Evolutionary conservation across 2,797 vertebrate genomes (phyloP).

Genomic region (Morus bassanus): DNA sequence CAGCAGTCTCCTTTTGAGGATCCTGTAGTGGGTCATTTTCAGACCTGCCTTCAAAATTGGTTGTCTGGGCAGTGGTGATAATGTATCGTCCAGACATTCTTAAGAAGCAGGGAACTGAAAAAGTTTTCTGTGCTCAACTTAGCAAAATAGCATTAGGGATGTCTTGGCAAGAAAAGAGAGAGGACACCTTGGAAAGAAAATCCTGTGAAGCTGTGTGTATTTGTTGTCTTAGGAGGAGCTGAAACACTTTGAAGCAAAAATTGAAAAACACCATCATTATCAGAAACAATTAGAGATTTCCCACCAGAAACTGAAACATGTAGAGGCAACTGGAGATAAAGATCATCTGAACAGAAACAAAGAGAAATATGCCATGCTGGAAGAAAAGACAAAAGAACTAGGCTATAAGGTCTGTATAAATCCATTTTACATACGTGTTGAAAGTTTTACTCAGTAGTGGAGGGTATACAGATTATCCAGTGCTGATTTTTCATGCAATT

Average conservation of each 20-base stretch:
- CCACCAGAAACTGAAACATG: constrained; percentile 91
- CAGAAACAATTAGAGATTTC: constrained; percentile 95
- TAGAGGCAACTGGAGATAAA: constrained; percentile 86
- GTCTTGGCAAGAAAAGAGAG: not conserved
- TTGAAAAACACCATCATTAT: constrained; percentile 96
- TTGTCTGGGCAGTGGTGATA: not conserved
- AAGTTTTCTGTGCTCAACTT: not conserved
- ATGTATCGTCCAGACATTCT: not conserved
- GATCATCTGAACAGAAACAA: constrained; percentile 88
- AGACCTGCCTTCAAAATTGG: not conserved
- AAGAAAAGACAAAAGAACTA: constrained; percentile 92
- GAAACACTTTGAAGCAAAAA: constrained; percentile 93
- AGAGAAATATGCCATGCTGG: constrained; percentile 86
- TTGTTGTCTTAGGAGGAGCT: constrained; percentile 86
- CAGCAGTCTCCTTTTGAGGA: not conserved
- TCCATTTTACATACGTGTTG: not conserved
- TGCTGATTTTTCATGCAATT: not conserved
- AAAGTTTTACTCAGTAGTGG: not conserved
- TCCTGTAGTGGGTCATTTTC: not conserved
- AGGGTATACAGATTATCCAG: not conserved
- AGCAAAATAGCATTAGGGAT: not conserved
- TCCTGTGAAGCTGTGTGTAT: not conserved
- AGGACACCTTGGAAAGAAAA: not conserved
- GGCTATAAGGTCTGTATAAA: constrained; percentile 88
- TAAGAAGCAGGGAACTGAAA: not conserved